Base-by-base conservation (phyloP, 1,140 invertebrate species). In the Gryon sp. region DNA sequence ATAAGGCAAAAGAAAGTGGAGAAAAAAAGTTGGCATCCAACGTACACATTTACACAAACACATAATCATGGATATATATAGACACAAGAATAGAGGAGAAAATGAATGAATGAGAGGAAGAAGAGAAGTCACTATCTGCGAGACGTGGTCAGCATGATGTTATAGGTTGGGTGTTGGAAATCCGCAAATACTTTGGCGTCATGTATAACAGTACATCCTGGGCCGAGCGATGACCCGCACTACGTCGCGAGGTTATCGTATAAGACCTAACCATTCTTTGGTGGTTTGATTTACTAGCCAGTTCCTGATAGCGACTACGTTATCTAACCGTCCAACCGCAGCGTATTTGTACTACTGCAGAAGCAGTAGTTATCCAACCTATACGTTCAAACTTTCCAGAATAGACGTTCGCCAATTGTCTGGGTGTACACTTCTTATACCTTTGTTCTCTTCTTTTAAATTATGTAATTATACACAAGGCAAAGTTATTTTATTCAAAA, bases 251-350 rank as follows among this genome's bases (percentile, higher is more conserved):
- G 80, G 78, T 82, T 79, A 77, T 73, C 77, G 60, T 69, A n/a
- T n/a, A 65, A 82, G 79, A 82, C 76, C 74, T 62, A 55, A 66
- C 75, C 60, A 82, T 82, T 82, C 79, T 73, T 80, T 74, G 73
- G 69, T 18, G 76, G 66, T 80, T 82, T 82, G 80, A 82, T 82
- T 82, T 82, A 82, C 73, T 75, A 69, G 59, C 55, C 55, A 30
- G 32, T 55, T 57, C 66, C 66, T 70, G 74, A 76, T 76, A 76
- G 43, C 59, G 40, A 45, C 59, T 41, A 41, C 59, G 59, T 69
- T 76, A 76, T 70, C 65, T 70, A 22, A 28, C 18, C 38, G 72
- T 50, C 62, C 40, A 53, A 62, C 62, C 62, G 8, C 36, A 68
- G 40, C 26, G 55, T 55, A 28, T 65, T 65, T 59, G 20, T 72